Base-by-base conservation (phyloP, 2,113 vertebrate species). In the Trematocara unimaculatum region DNA sequence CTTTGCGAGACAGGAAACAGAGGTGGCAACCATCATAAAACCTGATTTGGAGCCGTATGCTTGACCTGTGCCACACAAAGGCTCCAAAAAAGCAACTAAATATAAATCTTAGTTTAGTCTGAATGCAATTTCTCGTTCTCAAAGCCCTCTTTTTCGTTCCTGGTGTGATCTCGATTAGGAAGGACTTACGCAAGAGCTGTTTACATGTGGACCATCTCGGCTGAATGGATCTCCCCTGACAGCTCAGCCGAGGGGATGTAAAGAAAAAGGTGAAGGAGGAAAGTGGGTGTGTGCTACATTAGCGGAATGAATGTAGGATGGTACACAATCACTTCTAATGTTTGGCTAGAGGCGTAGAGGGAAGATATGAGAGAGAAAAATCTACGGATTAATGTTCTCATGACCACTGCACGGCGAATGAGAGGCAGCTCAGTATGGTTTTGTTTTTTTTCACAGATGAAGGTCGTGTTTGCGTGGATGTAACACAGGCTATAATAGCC, bases 161-260 rank as follows among this genome's bases (percentile, higher is more conserved):
- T 8, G 23, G 81, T 84, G 80, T 54, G 77, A 90, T 90, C 72
- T 86, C 84, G 77, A 90, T 90, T 90, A 84, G 89, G 88, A 20
- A 42, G 79, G 82, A 72, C 84, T 88, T 88, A 85, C 51, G 56
- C 82, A 85, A 83, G 53, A 83, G 86, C 84, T 92, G 90, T 94
- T 92, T 91, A 88, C 87, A 89, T 84, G 82, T 80, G 83, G 53
- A 80, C 88, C 18, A 29, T 88, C 86, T 91, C 45, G 42, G 84
- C 26, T 89, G 81, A 88, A 91, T 89, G 90, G 77, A 88, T 93
- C 82, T 88, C 83, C 72, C 78, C 62, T 87, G 88, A 86, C 87
- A 91, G 88, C 33, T 74, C 38, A 72, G 42, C 80, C 70, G 56
- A 33, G 67, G 51, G 79, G 42, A 33, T 72, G 45, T 64, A 79